phyloP scores from a whole-genome alignment of 2,113 vertebrate genomes.

The Cisticola juncidis region DNA sequence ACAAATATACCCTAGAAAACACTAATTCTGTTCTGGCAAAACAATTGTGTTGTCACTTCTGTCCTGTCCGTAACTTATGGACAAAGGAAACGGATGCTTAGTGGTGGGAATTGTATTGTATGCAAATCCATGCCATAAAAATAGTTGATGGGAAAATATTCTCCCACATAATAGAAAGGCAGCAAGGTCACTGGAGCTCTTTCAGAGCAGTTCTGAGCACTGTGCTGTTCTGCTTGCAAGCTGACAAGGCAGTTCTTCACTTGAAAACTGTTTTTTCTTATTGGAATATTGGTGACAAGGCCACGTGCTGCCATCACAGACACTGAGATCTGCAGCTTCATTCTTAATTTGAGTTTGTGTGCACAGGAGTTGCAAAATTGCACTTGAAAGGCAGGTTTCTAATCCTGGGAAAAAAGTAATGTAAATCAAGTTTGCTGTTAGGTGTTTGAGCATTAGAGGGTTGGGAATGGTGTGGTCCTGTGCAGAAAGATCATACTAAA shows the following conservation, averaged over 20 bases:
- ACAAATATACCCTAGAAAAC: not conserved
- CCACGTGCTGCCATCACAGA: not conserved
- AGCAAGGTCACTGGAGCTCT: conserved; percentile 22
- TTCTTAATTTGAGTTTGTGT: not conserved
- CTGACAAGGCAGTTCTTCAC: not conserved
- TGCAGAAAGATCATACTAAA: not conserved
- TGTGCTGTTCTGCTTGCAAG: not conserved
- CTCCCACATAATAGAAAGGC: conserved; percentile 8
- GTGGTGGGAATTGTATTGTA: conserved; percentile 35
- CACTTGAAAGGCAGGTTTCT: not conserved
- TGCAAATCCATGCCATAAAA: conserved; percentile 48
- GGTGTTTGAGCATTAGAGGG: not conserved
- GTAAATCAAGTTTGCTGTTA: not conserved
- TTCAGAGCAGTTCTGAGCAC: conserved; percentile 12
- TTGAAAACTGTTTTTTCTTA: not conserved
- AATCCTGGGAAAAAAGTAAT: not conserved
- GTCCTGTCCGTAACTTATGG: not conserved
- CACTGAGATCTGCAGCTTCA: not conserved
- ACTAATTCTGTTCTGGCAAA: not conserved
- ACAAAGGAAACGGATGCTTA: conserved; percentile 50
- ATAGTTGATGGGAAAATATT: conserved; percentile 46
- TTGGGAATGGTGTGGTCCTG: not conserved
- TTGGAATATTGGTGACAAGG: not conserved
- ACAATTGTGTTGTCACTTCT: not conserved
- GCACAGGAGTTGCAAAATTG: not conserved